These are phyloP conservation scores for Augochlora pura DNA, from an alignment of 1,140 invertebrate genomes.

Conservation along the genomic window DNA sequence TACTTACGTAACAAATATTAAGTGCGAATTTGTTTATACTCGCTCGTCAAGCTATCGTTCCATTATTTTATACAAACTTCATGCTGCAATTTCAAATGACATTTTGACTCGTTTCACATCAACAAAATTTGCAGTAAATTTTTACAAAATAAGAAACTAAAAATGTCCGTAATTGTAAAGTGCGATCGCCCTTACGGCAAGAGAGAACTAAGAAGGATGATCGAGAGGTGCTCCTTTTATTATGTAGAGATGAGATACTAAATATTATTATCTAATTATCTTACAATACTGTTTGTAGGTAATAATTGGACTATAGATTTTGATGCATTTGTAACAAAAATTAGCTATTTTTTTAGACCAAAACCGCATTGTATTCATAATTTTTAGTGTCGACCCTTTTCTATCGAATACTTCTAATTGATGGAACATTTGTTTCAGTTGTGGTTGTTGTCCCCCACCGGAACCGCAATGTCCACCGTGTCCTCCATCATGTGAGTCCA, in stretches of 20 bases:
- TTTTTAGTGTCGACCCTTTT: not conserved
- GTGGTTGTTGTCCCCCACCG: constrained; percentile 26
- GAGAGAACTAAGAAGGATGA: not conserved
- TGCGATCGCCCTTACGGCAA: constrained; percentile 21
- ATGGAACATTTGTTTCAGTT: constrained; percentile 7
- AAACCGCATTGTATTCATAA: not conserved
- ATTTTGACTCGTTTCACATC: not conserved
- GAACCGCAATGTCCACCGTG: constrained; percentile 28
- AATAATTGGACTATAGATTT: no score
- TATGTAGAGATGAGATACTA: not conserved
- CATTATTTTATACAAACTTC: constrained; percentile 28
- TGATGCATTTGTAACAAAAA: no score
- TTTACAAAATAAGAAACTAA: not conserved
- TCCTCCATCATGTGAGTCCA: not conserved
- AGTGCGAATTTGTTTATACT: constrained; percentile 6
- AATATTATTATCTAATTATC: not conserved
- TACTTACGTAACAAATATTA: constrained; percentile 74
- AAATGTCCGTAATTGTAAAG: constrained; percentile 53
- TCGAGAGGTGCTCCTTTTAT: constrained; percentile 5
- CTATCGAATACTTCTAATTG: not conserved
- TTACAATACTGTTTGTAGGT: not conserved
- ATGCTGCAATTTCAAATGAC: not conserved
- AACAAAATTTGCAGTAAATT: constrained; percentile 18
- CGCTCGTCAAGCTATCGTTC: not conserved
- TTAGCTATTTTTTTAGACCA: no score